phyloP scores from a whole-genome alignment of 2,113 vertebrate genomes.

The Protobothrops flavoviridis region DNA sequence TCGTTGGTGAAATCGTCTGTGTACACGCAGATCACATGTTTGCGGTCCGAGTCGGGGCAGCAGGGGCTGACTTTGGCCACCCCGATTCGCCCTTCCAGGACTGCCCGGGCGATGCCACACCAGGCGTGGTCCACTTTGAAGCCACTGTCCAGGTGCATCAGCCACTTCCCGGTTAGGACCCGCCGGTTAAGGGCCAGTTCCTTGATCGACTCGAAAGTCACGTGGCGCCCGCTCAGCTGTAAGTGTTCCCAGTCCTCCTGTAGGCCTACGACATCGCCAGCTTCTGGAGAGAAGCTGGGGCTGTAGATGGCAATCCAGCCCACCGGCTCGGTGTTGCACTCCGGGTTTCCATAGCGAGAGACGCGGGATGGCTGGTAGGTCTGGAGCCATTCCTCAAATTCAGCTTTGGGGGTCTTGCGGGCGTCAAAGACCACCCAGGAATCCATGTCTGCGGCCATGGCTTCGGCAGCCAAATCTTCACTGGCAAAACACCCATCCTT shows the following conservation, averaged over 20 bases:
- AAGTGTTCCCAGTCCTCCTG: conserved; percentile 86
- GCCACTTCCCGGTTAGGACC: conserved; percentile 85
- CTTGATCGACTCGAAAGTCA: conserved; percentile 77
- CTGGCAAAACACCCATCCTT: conserved; percentile 62
- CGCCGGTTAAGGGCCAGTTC: conserved; percentile 85
- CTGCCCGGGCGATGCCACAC: conserved; percentile 80
- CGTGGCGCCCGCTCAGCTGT: conserved; percentile 71
- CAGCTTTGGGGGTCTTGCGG: conserved; percentile 73
- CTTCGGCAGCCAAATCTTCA: conserved; percentile 80
- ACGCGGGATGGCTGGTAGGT: conserved; percentile 84
- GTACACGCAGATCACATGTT: conserved; percentile 86
- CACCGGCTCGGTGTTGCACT: conserved; percentile 68
- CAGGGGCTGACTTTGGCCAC: conserved; percentile 82
- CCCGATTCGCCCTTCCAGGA: conserved; percentile 76
- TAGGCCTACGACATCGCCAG: conserved; percentile 71
- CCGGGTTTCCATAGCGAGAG: conserved; percentile 73
- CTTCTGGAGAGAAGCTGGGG: conserved; percentile 59
- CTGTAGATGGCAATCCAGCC: conserved; percentile 84
- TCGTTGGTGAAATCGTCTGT: conserved; percentile 85
- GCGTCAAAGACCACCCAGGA: conserved; percentile 87
- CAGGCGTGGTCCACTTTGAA: conserved; percentile 90
- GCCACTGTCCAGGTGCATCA: conserved; percentile 84
- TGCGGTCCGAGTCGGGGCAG: conserved; percentile 63
- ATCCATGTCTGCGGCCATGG: conserved; percentile 90
- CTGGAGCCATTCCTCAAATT: conserved; percentile 84